These are phyloP conservation scores for Stegophylla sp. DNA, from an alignment of 2,888 invertebrate genomes.

Conservation along the genomic window DNA sequence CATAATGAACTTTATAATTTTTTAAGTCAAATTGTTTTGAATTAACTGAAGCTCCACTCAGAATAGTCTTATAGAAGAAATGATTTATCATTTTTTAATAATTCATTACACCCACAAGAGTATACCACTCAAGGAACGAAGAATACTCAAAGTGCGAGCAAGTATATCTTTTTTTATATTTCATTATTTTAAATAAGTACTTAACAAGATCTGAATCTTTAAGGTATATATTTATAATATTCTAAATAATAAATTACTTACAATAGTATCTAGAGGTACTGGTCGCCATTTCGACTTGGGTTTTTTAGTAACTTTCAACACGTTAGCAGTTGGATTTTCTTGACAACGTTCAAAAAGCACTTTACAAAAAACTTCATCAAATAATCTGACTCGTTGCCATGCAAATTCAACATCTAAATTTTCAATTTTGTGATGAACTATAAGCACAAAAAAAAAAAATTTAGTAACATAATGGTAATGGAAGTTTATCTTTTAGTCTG, in stretches of 20 bases:
- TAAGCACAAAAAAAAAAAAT: conserved; percentile 62
- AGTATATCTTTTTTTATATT: no score
- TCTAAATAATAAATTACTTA: conserved; percentile 67
- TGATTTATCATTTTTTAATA: no score
- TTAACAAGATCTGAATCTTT: no score
- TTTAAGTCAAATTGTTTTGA: no score
- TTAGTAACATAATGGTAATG: conserved; percentile 27
- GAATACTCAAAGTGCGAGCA: no score
- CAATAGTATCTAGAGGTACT: conserved; percentile 91
- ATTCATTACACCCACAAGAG: no score
- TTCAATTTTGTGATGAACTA: conserved; percentile 80
- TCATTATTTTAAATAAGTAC: no score
- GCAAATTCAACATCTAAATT: conserved; percentile 81
- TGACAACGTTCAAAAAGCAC: conserved; percentile 81
- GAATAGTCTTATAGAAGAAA: no score
- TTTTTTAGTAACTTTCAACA: conserved; percentile 79
- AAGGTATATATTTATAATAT: background rate
- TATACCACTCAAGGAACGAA: no score
- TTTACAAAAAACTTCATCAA: conserved; percentile 83
- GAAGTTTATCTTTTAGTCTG: no score
- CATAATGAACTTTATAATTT: no score
- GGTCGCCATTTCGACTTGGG: conserved; percentile 97
- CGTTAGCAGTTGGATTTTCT: conserved; percentile 77
- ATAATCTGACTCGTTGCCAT: conserved; percentile 87
- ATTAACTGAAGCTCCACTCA: no score